Percentiles rank a stretch among this genome's conserved stretches.
Conservation (phyloP, 2,113 vertebrate species). For the Turdus rufiventris region DNA sequence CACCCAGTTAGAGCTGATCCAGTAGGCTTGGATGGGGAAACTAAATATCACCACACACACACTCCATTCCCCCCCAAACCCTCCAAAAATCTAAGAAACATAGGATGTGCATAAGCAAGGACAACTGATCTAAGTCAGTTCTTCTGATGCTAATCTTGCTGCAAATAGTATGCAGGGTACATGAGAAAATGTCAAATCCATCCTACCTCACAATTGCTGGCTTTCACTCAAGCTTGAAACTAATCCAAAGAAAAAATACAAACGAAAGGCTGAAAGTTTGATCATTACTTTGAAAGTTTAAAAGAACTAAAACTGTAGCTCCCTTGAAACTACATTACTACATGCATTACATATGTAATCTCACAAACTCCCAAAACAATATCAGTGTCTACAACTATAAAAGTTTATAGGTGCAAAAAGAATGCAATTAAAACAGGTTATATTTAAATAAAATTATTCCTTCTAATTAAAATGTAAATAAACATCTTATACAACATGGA, state of each 20-base stretch:
- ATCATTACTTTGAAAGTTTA: background rate
- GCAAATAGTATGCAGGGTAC: slow-evolving; percentile 46
- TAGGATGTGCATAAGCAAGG: background rate
- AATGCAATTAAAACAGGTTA: background rate
- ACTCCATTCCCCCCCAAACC: background rate
- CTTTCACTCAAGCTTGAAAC: slow-evolving; percentile 40
- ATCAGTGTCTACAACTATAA: background rate
- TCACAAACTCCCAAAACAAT: slow-evolving; percentile 8
- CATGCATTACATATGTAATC: background rate
- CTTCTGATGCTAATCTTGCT: slow-evolving; percentile 54
- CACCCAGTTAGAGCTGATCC: slow-evolving; percentile 5
- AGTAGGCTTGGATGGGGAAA: background rate
- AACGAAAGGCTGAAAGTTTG: background rate
- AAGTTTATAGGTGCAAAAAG: slow-evolving; percentile 9
- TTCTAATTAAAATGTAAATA: background rate
- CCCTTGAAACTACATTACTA: background rate
- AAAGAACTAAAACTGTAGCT: slow-evolving; percentile 22
- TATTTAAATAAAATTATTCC: background rate
- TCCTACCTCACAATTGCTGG: slow-evolving; percentile 10
- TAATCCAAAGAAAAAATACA: slow-evolving; percentile 40
- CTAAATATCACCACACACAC: background rate
- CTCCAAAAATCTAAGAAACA: background rate
- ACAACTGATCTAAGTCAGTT: slow-evolving; percentile 29
- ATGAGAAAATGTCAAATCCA: slow-evolving; percentile 49
- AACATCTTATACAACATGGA: background rate